Evolutionary conservation across 37 sponge, comb jelly and placozoan species (phyloP).

Genomic region (Petrosia ficiformis): DNA sequence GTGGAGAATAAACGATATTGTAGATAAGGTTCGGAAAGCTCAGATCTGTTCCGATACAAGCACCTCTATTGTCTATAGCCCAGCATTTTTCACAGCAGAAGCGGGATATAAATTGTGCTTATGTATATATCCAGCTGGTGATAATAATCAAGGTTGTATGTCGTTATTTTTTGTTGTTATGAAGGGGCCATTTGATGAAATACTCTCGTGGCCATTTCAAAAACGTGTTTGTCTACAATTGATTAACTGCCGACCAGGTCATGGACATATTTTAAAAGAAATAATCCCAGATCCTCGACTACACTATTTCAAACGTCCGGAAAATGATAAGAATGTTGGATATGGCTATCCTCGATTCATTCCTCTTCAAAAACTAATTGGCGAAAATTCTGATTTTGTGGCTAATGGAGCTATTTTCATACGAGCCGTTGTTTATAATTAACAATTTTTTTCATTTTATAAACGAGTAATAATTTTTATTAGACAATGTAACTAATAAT

Average conservation of each 20-base stretch:
- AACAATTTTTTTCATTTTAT: no score
- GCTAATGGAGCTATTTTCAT: conserved; percentile 37
- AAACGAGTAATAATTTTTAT: no score
- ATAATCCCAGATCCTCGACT: conserved; percentile 58
- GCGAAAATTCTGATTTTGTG: conserved; percentile 40
- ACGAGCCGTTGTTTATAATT: no score
- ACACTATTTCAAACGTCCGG: conserved; percentile 56
- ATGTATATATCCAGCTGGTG: conserved; percentile 69
- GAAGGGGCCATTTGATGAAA: conserved; percentile 72
- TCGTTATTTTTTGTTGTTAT: conserved; percentile 72
- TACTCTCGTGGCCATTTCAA: conserved; percentile 77
- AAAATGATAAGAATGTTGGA: conserved; percentile 42
- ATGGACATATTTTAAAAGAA: conserved; percentile 24
- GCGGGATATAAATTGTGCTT: conserved; percentile 71
- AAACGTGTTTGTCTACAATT: conserved; percentile 43
- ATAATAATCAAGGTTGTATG: conserved; percentile 47
- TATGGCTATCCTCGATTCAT: conserved; percentile 75
- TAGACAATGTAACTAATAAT: no score
- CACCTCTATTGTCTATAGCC: conserved; percentile 52
- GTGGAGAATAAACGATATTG: conserved; percentile 60
- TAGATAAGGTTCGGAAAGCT: conserved; percentile 33
- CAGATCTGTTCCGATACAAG: conserved; percentile 11
- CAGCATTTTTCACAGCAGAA: conserved; percentile 65
- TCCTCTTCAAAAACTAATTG: conserved; percentile 11
- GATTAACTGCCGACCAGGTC: conserved; percentile 31